phyloP scores from a whole-genome alignment of 2,888 invertebrate species.

The Agonopterix heracliana region DNA sequence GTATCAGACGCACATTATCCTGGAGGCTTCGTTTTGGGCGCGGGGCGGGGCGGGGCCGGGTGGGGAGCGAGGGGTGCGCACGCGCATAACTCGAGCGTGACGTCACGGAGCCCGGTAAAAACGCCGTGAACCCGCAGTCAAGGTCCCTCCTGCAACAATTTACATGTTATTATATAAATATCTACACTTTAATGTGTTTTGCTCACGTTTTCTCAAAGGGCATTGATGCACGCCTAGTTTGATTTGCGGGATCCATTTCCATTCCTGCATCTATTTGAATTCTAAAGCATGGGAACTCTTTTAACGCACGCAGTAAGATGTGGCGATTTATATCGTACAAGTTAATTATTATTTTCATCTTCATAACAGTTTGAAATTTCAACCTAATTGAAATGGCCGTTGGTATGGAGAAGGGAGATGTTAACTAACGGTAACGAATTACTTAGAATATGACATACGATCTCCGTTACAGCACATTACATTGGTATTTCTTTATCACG shows the following conservation, averaged over 20 bases:
- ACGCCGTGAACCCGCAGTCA: conserved; percentile 66
- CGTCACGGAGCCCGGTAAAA: conserved; percentile 65
- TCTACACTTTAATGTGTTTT: conserved; percentile 36
- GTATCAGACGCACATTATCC: conserved; percentile 65
- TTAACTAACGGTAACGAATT: neutral
- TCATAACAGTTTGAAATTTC: neutral
- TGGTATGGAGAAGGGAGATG: too few species aligned
- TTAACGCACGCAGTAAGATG: neutral
- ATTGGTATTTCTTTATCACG: conserved; percentile 21
- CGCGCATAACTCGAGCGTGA: conserved; percentile 62
- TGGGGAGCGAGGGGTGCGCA: conserved; percentile 9
- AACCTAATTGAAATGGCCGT: neutral
- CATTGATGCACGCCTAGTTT: conserved; percentile 18
- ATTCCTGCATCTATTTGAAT: conserved; percentile 14
- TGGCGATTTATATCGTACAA: neutral
- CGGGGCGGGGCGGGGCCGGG: conserved; percentile 12
- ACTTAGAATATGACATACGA: conserved; percentile 5
- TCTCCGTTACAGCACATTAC: conserved; percentile 18
- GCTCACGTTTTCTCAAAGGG: conserved; percentile 29
- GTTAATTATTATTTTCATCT: too few species aligned
- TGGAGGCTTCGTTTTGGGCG: conserved; percentile 41
- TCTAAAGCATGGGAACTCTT: conserved; percentile 6
- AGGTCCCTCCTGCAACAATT: conserved; percentile 51
- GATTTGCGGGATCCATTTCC: conserved; percentile 15
- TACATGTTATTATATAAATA: conserved; percentile 35